phyloP scores from a whole-genome alignment of 2,113 vertebrate species.

The Dipodomys merriami region DNA sequence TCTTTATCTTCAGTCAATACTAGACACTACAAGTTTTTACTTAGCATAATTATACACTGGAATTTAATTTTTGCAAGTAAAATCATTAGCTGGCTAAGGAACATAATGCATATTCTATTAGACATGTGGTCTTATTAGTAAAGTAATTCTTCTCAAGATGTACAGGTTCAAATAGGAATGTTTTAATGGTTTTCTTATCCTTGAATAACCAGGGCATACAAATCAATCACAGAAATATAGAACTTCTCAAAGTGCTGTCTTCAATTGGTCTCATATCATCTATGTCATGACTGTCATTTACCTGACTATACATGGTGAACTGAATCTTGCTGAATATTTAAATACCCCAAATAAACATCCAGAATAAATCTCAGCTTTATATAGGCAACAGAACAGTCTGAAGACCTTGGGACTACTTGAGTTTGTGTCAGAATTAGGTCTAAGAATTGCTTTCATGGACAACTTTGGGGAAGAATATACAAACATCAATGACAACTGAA shows the following conservation, averaged over 20 bases:
- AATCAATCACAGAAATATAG: neutral
- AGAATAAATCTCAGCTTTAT: neutral
- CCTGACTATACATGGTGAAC: neutral
- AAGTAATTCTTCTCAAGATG: conserved; percentile 19
- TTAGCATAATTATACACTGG: neutral
- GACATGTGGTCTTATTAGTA: neutral
- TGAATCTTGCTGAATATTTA: neutral
- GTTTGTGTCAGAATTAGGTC: neutral
- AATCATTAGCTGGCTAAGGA: conserved; percentile 1
- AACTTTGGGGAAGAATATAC: neutral
- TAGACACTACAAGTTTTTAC: neutral
- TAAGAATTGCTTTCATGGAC: neutral
- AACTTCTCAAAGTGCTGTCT: neutral
- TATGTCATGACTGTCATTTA: no score
- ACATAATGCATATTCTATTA: neutral
- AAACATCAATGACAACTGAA: neutral
- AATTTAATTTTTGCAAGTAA: conserved; percentile 32
- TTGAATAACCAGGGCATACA: neutral
- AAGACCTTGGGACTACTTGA: neutral
- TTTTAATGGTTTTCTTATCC: neutral
- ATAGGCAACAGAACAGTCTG: neutral
- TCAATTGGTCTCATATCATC: neutral
- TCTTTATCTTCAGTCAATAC: neutral
- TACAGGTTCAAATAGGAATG: neutral
- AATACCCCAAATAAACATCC: neutral